A percentile compares a stretch with the other conserved stretches of the same genome.
These are phyloP conservation scores for Alcedo atthis DNA, from an alignment of 2,797 vertebrate genomes.

Conservation along the genomic window DNA sequence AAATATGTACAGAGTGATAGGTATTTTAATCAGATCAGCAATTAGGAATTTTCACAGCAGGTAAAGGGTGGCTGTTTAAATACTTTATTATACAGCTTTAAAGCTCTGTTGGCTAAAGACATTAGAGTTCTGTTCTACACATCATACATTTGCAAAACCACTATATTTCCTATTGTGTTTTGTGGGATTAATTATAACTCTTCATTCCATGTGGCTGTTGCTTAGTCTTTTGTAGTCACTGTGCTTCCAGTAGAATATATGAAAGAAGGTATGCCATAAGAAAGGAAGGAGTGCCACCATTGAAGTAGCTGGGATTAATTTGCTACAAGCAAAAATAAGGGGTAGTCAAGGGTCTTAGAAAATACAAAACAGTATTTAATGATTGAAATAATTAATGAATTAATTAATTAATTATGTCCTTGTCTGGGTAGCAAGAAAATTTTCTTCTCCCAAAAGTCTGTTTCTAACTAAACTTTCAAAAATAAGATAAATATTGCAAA, in stretches of 20 bases:
- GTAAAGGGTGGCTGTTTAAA: not conserved
- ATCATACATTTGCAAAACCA: not conserved
- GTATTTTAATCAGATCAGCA: constrained; percentile 6
- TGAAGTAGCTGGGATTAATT: not conserved
- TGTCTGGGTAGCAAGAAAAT: not conserved
- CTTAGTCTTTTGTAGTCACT: not conserved
- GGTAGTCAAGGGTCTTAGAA: not conserved
- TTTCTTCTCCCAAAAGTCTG: not conserved
- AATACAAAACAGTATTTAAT: not conserved
- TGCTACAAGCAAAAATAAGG: not conserved
- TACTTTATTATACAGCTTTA: not conserved
- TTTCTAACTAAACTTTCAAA: not conserved
- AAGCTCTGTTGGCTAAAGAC: not conserved
- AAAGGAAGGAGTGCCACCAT: not conserved
- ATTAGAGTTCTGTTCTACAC: not conserved
- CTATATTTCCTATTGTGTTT: not conserved
- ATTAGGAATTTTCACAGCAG: not conserved
- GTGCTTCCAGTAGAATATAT: not conserved
- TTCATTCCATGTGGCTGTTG: not conserved
- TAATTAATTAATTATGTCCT: not conserved
- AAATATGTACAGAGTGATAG: not conserved
- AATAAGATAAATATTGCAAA: not conserved
- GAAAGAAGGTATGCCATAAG: not conserved
- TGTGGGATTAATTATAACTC: not conserved
- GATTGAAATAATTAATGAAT: not conserved